A percentile compares a stretch with the other conserved stretches of the same genome.
phyloP scores from a whole-genome alignment of 1,140 invertebrate species.

The Pteromalus puparum region DNA sequence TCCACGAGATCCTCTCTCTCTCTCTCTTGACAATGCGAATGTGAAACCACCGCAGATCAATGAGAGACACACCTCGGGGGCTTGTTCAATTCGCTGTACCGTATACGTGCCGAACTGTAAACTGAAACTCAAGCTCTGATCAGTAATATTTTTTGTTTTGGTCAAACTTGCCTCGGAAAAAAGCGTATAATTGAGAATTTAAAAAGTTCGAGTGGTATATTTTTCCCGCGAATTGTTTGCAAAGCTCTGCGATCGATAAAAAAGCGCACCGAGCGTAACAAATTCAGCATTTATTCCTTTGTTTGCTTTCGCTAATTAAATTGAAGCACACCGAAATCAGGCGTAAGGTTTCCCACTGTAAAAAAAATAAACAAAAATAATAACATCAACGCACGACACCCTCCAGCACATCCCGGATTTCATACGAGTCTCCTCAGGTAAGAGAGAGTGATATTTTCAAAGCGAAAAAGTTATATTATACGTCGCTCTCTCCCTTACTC shows the following conservation, averaged over 20 bases:
- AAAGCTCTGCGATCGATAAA: too few species aligned
- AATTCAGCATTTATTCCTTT: too few species aligned
- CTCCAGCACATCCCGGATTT: neutral
- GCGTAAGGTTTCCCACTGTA: too few species aligned
- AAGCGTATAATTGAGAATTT: neutral
- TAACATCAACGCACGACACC: too few species aligned
- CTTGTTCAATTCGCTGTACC: neutral
- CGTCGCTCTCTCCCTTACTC: neutral
- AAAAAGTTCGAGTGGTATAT: too few species aligned
- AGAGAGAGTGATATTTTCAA: neutral
- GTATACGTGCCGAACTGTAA: neutral
- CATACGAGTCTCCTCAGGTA: neutral
- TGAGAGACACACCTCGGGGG: neutral
- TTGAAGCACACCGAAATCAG: too few species aligned
- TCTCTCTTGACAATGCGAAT: neutral
- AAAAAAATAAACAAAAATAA: too few species aligned
- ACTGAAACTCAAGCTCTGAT: neutral
- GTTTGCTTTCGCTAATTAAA: too few species aligned
- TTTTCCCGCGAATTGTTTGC: too few species aligned
- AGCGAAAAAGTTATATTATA: neutral
- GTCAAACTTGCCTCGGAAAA: neutral
- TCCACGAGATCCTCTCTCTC: neutral
- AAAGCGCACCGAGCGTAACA: too few species aligned
- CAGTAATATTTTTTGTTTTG: neutral
- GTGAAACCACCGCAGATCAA: slow-evolving; percentile 10